These are phyloP conservation scores for Psylliodes chrysocephalus DNA, from an alignment of 2,888 invertebrate species.

Conservation along the genomic window DNA sequence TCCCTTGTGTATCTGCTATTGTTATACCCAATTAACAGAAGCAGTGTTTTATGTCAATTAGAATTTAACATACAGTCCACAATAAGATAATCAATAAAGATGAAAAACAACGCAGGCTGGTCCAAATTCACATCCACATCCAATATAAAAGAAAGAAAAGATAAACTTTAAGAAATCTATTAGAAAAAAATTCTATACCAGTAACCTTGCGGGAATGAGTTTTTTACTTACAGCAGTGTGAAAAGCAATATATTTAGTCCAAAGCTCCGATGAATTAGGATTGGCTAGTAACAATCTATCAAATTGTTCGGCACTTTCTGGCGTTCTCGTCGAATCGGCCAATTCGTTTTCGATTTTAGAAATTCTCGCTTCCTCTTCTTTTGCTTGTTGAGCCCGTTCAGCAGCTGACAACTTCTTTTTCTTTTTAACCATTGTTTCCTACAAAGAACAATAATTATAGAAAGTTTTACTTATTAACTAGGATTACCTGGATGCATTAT, in stretches of 20 bases:
- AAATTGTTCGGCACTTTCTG: conserved; percentile 86
- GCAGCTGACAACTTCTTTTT: conserved; percentile 74
- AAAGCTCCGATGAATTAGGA: conserved; percentile 84
- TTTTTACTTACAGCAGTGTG: conserved; percentile 74
- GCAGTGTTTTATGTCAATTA: too few relatives aligned
- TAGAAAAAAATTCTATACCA: too few relatives aligned
- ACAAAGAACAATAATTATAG: conserved; percentile 15
- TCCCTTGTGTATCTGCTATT: too few relatives aligned
- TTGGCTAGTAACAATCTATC: conserved; percentile 82
- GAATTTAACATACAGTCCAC: too few relatives aligned
- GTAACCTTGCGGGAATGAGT: too few relatives aligned
- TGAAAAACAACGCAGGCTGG: too few relatives aligned
- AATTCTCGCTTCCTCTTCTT: conserved; percentile 76
- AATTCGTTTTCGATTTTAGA: conserved; percentile 76
- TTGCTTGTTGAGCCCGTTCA: conserved; percentile 73
- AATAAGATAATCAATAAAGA: too few relatives aligned
- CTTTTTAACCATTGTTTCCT: conserved; percentile 61
- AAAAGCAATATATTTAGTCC: conserved; percentile 93
- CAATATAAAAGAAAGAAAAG: too few relatives aligned
- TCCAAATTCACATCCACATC: too few relatives aligned
- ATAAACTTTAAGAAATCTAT: too few relatives aligned
- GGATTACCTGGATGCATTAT: too few relatives aligned
- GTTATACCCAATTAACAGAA: too few relatives aligned
- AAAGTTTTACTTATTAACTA: conserved; percentile 9
- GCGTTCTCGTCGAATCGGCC: conserved; percentile 71